Conservation (phyloP, 1,140 invertebrate species). For the Drosophila repleta region DNA sequence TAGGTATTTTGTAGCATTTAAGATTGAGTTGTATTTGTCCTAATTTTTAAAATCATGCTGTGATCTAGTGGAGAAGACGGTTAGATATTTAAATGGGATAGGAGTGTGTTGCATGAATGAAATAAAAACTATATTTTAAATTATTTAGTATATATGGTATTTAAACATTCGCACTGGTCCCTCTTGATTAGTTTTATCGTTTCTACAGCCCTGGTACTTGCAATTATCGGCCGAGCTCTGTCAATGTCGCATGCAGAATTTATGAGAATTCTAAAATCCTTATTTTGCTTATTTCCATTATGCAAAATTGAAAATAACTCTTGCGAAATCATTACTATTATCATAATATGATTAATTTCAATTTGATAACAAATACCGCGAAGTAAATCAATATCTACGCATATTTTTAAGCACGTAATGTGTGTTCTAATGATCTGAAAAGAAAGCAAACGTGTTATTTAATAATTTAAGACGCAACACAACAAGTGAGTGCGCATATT, state of each 20-base stretch:
- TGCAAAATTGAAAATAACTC: slow-evolving; percentile 38
- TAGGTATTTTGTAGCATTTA: slow-evolving; percentile 46
- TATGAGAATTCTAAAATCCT: slow-evolving; percentile 42
- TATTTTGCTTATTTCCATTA: slow-evolving; percentile 42
- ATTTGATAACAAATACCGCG: slow-evolving; percentile 27
- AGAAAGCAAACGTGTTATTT: slow-evolving; percentile 61
- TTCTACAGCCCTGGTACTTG: slow-evolving; percentile 20
- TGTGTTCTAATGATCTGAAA: slow-evolving; percentile 11
- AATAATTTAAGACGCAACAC: slow-evolving; percentile 57
- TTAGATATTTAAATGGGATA: neutral
- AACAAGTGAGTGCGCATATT: slow-evolving; percentile 51
- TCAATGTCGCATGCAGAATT: slow-evolving; percentile 45
- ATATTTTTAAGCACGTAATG: slow-evolving; percentile 13
- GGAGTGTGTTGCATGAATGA: neutral
- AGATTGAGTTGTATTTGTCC: slow-evolving; percentile 40
- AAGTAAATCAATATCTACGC: slow-evolving; percentile 17
- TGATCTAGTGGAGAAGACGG: neutral
- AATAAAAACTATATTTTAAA: slow-evolving; percentile 5
- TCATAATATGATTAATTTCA: slow-evolving; percentile 9
- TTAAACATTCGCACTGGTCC: slow-evolving; percentile 3
- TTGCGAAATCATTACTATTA: slow-evolving; percentile 24
- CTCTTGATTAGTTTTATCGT: slow-evolving; percentile 12
- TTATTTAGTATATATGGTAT: slow-evolving; percentile 4
- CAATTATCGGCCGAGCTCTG: slow-evolving; percentile 35
- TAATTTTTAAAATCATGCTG: neutral